Conservation (phyloP, 2,113 vertebrate genomes). For the Stigmatopora nigra region DNA sequence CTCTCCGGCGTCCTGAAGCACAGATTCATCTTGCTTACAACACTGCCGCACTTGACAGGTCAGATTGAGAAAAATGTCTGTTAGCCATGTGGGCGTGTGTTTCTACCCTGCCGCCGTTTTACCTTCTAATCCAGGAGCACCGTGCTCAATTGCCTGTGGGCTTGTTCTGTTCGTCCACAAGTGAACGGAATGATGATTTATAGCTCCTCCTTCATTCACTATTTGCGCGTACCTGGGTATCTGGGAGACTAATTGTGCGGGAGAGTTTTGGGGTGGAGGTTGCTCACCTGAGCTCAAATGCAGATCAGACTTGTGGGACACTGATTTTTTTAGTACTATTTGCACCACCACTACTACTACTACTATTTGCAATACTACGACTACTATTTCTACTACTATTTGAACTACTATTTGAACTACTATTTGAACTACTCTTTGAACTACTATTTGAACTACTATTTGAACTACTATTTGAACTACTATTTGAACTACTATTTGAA, state of each 20-base stretch:
- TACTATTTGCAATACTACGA: no score
- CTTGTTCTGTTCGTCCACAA: slow-evolving; percentile 37
- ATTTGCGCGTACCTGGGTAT: slow-evolving; percentile 24
- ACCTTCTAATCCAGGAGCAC: slow-evolving; percentile 9
- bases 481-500: no score
- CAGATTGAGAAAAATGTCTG: slow-evolving; percentile 70
- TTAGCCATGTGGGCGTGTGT: slow-evolving; percentile 33
- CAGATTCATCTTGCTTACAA: slow-evolving; percentile 67
- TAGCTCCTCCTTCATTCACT: slow-evolving; percentile 10
- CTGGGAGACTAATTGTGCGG: slow-evolving; percentile 55
- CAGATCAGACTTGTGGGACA: slow-evolving; percentile 10
- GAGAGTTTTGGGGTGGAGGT: slow-evolving; percentile 35
- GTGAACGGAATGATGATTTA: slow-evolving; percentile 60
- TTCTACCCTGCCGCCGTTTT: slow-evolving; percentile 25
- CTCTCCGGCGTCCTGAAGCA: slow-evolving; percentile 48
- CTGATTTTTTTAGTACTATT: no score
- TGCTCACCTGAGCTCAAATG: slow-evolving; percentile 2
- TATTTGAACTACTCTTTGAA: no score
- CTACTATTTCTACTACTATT: no score
- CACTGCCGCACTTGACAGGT: slow-evolving; percentile 48
- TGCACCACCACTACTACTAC: no score
- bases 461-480: no score
- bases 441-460: no score
- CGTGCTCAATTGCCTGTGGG: slow-evolving; percentile 29
- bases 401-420: no score